Evolutionary conservation across 2,113 vertebrate species (phyloP), one percentile per base, ranked within the genome.

Genomic region (Hypocryptadius cinnamomeus): DNA sequence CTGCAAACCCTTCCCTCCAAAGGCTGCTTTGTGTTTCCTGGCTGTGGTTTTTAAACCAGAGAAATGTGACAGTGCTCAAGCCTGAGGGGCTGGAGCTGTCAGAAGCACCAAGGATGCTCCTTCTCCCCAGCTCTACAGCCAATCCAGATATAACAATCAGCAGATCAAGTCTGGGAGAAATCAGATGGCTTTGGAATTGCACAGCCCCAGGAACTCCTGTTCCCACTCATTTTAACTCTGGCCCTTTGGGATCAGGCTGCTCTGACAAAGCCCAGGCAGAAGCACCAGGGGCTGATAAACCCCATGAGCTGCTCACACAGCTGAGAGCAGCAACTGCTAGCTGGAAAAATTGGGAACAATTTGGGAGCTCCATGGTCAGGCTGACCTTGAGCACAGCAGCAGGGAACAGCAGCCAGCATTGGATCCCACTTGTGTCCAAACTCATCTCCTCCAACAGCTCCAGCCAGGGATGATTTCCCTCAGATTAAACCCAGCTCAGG

Each of bases 321-420:
- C 87, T 39, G 68, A 91, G 79, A 73, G 73, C 24, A 3, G 50
- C 59, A 40, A 68, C 5, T 1, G 5, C 33, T 54, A 7, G 39
- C 71, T 61, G 54, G 18, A 9, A 53, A 39, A 51, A 53, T 0
- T n/a, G 15, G 64, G 54, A 69, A 45, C 45, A 33, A 16, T 53
- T 28, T 50, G 74, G 82, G 69, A 94, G 12, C 15, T 69, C 27
- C 65, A 15, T 5, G 4, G 79, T 88, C 82, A 79, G 27, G 0
- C 19, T 66, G 88, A 86, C 90, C 94, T 89, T 59, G 79, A 17
- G 23, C 4, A 1, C 33, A 14, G 60, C 80, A 35, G 65, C 73
- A 17, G 1, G 3, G 5, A 72, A 23, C 44, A 23, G 50, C 64
- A 53, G 25, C 0, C 2, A 66, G 54, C 1, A 0, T 11, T 59